A percentile compares a stretch with the other conserved stretches of the same genome.
Evolutionary conservation across 2,797 vertebrate genomes (phyloP).

Genomic region (Sebastes kiyomatsui): DNA sequence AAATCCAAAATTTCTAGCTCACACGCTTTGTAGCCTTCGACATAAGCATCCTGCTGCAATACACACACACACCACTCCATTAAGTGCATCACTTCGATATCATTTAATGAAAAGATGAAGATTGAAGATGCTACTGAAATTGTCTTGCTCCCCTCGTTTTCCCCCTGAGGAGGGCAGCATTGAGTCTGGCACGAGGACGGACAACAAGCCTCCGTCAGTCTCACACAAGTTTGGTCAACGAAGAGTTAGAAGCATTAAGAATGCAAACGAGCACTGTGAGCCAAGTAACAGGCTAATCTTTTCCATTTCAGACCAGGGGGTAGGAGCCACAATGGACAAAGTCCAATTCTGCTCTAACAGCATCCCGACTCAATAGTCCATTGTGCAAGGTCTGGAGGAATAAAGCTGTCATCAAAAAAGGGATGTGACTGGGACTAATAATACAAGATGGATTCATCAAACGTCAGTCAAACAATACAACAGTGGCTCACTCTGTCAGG

Average conservation of each 20-base stretch:
- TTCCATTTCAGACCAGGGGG: conserved; percentile 74
- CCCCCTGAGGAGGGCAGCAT: conserved; percentile 63
- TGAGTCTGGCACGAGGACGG: conserved; percentile 21
- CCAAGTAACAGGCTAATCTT: conserved; percentile 74
- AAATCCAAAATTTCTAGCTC: conserved; percentile 4
- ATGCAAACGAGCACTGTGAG: conserved; percentile 71
- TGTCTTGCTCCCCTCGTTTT: not conserved
- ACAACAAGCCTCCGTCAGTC: conserved; percentile 26
- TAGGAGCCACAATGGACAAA: conserved; percentile 59
- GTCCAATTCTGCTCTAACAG: conserved; percentile 64
- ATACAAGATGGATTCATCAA: conserved; percentile 34
- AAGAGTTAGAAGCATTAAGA: conserved; percentile 63
- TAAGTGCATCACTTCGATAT: not conserved
- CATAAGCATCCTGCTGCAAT: not conserved
- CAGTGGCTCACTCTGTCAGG: conserved; percentile 22
- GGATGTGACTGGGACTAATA: conserved; percentile 36
- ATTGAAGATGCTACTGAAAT: not conserved
- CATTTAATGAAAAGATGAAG: conserved; percentile 13
- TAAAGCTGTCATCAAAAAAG: conserved; percentile 50
- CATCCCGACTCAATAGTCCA: conserved; percentile 63
- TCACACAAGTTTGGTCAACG: conserved; percentile 36
- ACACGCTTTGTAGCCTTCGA: not conserved
- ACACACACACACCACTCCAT: not conserved
- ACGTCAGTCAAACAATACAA: conserved; percentile 21
- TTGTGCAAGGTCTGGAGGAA: conserved; percentile 59